Conservation (phyloP, 2,797 vertebrate species). For the Margarornis squamiger region DNA sequence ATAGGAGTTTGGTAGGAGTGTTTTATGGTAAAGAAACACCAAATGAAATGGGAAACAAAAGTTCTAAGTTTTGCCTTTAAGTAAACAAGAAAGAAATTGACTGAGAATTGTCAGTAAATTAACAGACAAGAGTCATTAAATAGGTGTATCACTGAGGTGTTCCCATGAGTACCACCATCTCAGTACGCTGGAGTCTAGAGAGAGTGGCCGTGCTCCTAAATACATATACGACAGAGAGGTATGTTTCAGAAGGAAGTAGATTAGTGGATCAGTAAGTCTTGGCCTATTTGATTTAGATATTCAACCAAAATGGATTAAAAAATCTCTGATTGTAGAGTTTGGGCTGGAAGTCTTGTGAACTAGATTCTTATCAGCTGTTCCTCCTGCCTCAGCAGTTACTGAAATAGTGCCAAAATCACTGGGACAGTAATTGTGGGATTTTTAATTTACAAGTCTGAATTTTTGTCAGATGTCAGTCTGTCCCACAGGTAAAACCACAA, state of each 20-base stretch:
- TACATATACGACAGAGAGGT: not conserved
- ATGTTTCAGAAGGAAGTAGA: not conserved
- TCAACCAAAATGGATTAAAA: not conserved
- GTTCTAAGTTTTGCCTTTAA: not conserved
- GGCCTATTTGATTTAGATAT: not conserved
- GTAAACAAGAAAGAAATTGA: not conserved
- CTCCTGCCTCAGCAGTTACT: not conserved
- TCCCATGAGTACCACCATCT: not conserved
- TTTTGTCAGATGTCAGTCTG: not conserved
- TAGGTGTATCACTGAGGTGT: not conserved
- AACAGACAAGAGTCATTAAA: not conserved
- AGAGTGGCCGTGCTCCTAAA: not conserved
- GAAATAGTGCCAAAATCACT: not conserved
- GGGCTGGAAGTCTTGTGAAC: not conserved
- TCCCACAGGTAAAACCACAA: not conserved
- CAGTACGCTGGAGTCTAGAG: not conserved
- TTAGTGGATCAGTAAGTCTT: not conserved
- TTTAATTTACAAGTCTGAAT: not conserved
- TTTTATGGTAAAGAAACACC: not conserved
- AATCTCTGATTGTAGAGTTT: not conserved
- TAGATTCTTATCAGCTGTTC: not conserved
- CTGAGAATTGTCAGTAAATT: not conserved
- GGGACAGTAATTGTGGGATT: accelerated
- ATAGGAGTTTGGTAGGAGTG: not conserved
- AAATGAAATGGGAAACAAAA: not conserved